These are phyloP conservation scores for Yponomeuta cagnagella DNA, from an alignment of 2,888 invertebrate species.

Conservation along the genomic window DNA sequence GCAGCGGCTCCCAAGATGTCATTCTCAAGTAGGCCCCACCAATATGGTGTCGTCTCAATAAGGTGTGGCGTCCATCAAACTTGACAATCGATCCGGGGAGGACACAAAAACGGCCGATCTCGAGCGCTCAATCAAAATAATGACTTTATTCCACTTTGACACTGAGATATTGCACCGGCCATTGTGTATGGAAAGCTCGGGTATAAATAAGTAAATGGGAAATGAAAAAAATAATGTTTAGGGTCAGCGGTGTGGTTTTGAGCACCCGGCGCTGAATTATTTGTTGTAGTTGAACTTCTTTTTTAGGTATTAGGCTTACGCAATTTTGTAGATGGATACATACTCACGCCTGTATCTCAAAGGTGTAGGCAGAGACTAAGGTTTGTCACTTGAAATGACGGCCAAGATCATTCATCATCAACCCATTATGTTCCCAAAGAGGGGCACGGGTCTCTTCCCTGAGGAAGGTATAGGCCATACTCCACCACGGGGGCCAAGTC, in stretches of 20 bases:
- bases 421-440: no score
- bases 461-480: no score
- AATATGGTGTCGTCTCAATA: slow-evolving; percentile 35
- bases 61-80: slow-evolving; percentile 49
- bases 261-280: background rate
- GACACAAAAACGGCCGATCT: slow-evolving; percentile 42
- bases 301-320: no score
- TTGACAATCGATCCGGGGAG: slow-evolving; percentile 58
- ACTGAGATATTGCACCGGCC: slow-evolving; percentile 64
- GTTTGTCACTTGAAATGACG: no score
- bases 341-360: no score
- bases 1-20: background rate
- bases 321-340: no score
- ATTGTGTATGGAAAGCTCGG: slow-evolving; percentile 46
- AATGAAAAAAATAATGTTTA: slow-evolving; percentile 24
- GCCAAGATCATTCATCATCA: no score
- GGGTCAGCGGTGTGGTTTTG: background rate
- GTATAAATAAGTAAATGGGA: slow-evolving; percentile 46
- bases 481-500: no score
- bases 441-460: no score
- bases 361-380: no score
- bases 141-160: slow-evolving; percentile 75
- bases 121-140: slow-evolving; percentile 70
- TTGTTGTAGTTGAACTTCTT: no score
- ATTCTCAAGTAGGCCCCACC: background rate